Base-by-base conservation (phyloP, 1,140 invertebrate genomes). In the Drosophila repleta region DNA sequence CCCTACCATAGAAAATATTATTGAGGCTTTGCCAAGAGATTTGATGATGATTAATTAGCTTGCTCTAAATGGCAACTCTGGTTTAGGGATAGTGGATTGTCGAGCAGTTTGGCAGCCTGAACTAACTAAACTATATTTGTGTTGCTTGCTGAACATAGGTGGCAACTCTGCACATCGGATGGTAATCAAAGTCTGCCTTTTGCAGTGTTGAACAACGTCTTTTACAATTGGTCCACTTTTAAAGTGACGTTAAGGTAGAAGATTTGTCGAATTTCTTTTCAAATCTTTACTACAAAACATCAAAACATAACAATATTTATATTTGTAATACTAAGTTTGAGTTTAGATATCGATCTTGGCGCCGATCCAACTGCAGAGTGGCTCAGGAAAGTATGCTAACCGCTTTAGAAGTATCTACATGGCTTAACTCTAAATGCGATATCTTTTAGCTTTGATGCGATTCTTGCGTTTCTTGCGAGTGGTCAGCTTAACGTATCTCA, bases 401-500 rank as follows among this genome's bases (percentile, higher is more conserved):
- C 35, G 15, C n/a, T 17, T 43, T 4, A 43, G 7, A 43, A 43
- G 39, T 7, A 17, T 15, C 39, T 17, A 17, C 32, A 17, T 29
- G 3, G 13, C 4, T 6, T 61, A 29, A 1, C 3, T 17, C 49
- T 61, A 84, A 11, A 57, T 32, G 10, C 83, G 83, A 77, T 88
- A 82, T 61, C 75, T 55, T 46, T 88, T 88, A 0, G 76, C 52
- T 37, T 67, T 62, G 17, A 83, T 74, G 21, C 77, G 72, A 83
- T 88, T 88, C 20, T 88, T 88, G 20, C 83, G 83, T 49, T 88
- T 88, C 63, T 76, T 79, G 4, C 83, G 63, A 6, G 53, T 63
- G 20, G 66, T 82, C 26, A 80, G 15, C 48, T 85, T 87, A 2
- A 87, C 62, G 49, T 75, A 82, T 11, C 82, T 64, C 6, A 87